Percentiles rank a stretch among this genome's conserved stretches.
phyloP scores from a whole-genome alignment of 2,888 invertebrate genomes.

The Chelonus formosanus region DNA sequence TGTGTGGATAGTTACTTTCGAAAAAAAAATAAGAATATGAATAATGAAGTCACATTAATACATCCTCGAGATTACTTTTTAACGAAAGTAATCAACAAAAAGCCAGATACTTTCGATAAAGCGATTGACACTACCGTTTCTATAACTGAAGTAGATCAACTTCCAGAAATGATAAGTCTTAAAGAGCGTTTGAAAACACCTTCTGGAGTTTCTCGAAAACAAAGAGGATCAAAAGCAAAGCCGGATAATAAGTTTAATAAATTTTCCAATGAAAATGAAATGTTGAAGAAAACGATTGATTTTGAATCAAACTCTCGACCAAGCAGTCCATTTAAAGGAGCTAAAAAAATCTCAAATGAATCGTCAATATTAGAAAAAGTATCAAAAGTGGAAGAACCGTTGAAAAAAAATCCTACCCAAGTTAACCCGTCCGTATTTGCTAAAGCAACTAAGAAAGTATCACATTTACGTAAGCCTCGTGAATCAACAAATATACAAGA shows the following conservation, averaged over 20 bases:
- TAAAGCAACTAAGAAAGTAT: too few relatives aligned
- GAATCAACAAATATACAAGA: too few relatives aligned
- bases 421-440: too few relatives aligned
- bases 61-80: conserved; percentile 55
- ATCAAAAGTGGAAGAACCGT: too few relatives aligned
- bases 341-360: too few relatives aligned
- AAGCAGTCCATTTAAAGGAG: too few relatives aligned
- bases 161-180: conserved; percentile 33
- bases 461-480: too few relatives aligned
- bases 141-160: conserved; percentile 32
- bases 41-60: conserved; percentile 24
- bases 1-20: conserved; percentile 47
- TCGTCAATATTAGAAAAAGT: too few relatives aligned
- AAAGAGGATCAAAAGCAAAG: conserved; percentile 22
- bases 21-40: neutral
- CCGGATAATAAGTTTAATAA: conserved; percentile 19
- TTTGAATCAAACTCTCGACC: too few relatives aligned
- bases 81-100: conserved; percentile 37
- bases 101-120: conserved; percentile 47
- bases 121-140: conserved; percentile 41
- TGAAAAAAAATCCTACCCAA: too few relatives aligned
- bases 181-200: conserved; percentile 30
- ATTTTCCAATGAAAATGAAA: too few relatives aligned
- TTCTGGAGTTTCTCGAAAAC: conserved; percentile 15
- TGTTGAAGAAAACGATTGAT: too few relatives aligned